Base-by-base conservation (phyloP, 2,888 invertebrate genomes). In the Parnassius apollo region DNA sequence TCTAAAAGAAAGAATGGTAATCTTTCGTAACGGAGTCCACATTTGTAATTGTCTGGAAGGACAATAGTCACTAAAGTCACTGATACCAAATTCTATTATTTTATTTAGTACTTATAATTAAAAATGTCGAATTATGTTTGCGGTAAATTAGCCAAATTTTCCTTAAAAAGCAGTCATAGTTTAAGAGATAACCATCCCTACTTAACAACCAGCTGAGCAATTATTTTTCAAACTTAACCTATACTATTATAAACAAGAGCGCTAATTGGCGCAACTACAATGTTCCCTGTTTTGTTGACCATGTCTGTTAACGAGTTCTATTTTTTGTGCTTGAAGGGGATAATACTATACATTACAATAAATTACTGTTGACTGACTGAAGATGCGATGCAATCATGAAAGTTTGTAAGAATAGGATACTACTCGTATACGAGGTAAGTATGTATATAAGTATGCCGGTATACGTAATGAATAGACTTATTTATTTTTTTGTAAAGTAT, bases 201-300 rank as follows among this genome's bases (percentile, higher is more conserved):
- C 54, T 58, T 53, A 58, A 62, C 54, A 50, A 58, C 58, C 49
- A 54, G 58, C 54, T 50, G 13, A 54, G 62, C 58, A 53, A 25
- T 51, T 56, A 59, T 63, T 49, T 55, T 51, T 56, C 35, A 22
- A 57, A 13, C 13, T 13, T 13, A 59, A 50, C 25, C 25, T 42
- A 13, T 56, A 22, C 48, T 56, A 63, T 63, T 63, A 35, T 35
- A 59, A 59, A 42, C 59, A 51, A 52, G 45, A 42, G 46, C 56
- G 59, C 55, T 63, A 55, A 63, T 51, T 59, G 63, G 12, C 46
- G 49, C 55, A 45, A 59, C 55, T 52, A 25, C 46, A n/a, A 18
- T 57, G 61, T 57, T 62, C 59, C 49, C 55, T 54, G 56, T 59
- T 63, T 63, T 59, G 51, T 56, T 63, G 54, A 59, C 59, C 59